phyloP scores from a whole-genome alignment of 2,888 invertebrate genomes.

The Carterocephalus palaemon region DNA sequence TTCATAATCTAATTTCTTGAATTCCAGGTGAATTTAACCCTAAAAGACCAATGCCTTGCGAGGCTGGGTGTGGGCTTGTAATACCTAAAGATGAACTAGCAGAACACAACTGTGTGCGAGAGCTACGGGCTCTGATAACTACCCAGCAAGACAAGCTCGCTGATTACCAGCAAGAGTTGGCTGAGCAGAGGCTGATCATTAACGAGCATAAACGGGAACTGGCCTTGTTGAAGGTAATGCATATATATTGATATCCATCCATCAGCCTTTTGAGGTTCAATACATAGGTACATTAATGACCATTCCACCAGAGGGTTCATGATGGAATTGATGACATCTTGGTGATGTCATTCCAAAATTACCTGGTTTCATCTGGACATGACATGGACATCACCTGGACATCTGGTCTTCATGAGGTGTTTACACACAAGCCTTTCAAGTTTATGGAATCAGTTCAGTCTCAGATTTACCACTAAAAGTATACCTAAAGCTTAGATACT shows the following conservation, averaged over 20 bases:
- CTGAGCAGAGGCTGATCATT: slow-evolving; percentile 91
- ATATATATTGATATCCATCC: background rate
- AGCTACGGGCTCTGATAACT: slow-evolving; percentile 89
- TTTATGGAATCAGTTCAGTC: too few species aligned
- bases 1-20: background rate
- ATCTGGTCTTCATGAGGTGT: too few species aligned
- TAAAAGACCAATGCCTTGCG: slow-evolving; percentile 94
- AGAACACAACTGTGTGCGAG: slow-evolving; percentile 96
- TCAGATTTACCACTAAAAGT: too few species aligned
- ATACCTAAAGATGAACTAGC: slow-evolving; percentile 97
- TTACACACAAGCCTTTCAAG: too few species aligned
- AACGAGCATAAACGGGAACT: slow-evolving; percentile 94
- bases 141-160: slow-evolving; percentile 92
- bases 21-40: slow-evolving; percentile 84
- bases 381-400: too few species aligned
- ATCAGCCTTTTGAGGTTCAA: too few species aligned
- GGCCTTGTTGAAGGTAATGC: slow-evolving; percentile 87
- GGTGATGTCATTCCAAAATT: too few species aligned
- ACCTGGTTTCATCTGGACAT: too few species aligned
- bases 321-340: too few species aligned
- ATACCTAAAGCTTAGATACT: too few species aligned
- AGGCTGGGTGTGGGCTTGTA: slow-evolving; percentile 94
- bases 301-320: too few species aligned
- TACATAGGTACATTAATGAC: too few species aligned
- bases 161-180: slow-evolving; percentile 91